Evolutionary conservation across 2,888 invertebrate species (phyloP).

Genomic region (Minunthozetes semirufus): DNA sequence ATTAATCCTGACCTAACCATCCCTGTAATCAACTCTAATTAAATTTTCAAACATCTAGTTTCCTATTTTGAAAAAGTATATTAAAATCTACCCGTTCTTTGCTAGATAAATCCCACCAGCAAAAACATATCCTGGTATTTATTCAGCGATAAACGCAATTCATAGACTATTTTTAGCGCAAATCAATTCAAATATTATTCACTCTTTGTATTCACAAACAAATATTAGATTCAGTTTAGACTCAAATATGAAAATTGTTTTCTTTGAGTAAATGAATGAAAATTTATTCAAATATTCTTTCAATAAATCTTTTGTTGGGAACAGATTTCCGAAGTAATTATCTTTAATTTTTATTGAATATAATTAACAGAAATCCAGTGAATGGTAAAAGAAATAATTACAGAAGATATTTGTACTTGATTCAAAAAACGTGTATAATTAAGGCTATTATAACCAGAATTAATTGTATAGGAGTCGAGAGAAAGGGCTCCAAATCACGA

Average conservation of each 20-base stretch:
- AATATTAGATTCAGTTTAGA: background rate
- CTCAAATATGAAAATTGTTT: background rate
- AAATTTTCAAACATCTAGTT: no score
- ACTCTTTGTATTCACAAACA: background rate
- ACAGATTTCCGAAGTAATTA: background rate
- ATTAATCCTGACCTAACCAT: no score
- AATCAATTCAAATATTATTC: no score
- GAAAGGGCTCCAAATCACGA: background rate
- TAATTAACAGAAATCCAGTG: background rate
- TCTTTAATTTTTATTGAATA: background rate
- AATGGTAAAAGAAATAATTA: background rate
- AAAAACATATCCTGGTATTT: no score
- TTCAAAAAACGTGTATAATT: background rate
- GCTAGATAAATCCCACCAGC: no score
- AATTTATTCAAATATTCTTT: background rate
- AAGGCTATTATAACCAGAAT: background rate
- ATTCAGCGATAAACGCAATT: no score
- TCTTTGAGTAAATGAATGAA: no score
- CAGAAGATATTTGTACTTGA: background rate
- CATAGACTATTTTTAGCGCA: no score
- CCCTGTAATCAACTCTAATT: no score
- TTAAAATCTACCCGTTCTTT: no score
- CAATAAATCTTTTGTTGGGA: background rate
- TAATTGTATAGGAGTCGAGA: background rate
- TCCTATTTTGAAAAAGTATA: no score